Evolutionary conservation across 1,140 invertebrate genomes (phyloP).

Genomic region (Bombus terrestris): DNA sequence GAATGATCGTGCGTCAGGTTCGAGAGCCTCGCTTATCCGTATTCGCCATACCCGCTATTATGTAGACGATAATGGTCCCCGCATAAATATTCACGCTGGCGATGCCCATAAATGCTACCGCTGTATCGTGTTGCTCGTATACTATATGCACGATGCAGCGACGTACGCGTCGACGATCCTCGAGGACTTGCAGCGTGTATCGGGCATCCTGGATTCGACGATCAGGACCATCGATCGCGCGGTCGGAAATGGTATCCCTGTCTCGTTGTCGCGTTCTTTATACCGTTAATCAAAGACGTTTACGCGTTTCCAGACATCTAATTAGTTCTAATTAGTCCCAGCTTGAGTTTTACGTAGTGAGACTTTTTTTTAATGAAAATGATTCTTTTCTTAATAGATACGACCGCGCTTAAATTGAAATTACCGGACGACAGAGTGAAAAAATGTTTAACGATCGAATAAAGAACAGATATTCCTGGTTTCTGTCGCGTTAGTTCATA

Average conservation of each 20-base stretch:
- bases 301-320: neutral
- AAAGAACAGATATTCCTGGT: neutral
- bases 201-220: conserved; percentile 31
- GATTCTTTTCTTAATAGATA: neutral
- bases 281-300: conserved; percentile 25
- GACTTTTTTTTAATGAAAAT: neutral
- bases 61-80: conserved; percentile 79
- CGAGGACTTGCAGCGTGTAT: neutral
- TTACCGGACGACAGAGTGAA: neutral
- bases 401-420: neutral
- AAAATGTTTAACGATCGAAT: neutral
- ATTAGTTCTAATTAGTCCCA: neutral
- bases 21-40: conserved; percentile 68
- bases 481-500: neutral
- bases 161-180: neutral
- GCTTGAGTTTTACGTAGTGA: neutral
- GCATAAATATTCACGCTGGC: conserved; percentile 82
- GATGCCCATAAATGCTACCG: conserved; percentile 80
- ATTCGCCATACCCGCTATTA: conserved; percentile 76
- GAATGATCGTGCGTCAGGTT: conserved; percentile 26
- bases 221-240: conserved; percentile 23
- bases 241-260: conserved; percentile 10
- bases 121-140: conserved; percentile 62
- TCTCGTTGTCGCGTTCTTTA: conserved; percentile 24
- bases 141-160: conserved; percentile 21